Base-by-base conservation (phyloP, 2,113 vertebrate species). In the Solea solea region DNA sequence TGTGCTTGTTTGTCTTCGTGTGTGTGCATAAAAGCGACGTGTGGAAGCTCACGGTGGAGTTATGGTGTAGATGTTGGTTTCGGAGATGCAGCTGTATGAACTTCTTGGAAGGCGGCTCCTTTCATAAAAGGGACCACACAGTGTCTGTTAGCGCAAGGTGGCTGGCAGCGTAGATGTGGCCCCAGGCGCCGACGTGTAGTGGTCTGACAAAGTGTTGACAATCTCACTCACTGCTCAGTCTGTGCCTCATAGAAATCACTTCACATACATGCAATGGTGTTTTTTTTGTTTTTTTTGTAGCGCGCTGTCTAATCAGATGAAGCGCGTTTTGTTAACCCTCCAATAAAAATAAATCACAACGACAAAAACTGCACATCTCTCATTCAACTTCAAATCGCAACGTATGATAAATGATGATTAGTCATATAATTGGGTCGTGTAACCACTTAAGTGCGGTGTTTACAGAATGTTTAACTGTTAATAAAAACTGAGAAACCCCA, bases 141-240 rank as follows among this genome's bases (percentile, higher is more conserved):
- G 7, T 68, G 74, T 82, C 61, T 83, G 46, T 87, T 70, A 75
- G 64, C 7, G 9, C 39, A 16, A 74, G 74, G 66, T 62, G 54
- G 79, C 69, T 74, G 58, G 75, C 76, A 80, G 79, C 72, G 56
- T 16, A 58, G 81, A 72, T 15, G 57, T 61, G 62, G 82, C 84
- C 76, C 58, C 27, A 7, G 88, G 86, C 73, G 0, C 28, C 64
- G 73, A 75, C 82, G 82, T 82, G 44, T 49, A 76, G 54, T 68
- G 81, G 74, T 72, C 81, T 85, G 72, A 86, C 87, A 74, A 75
- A 78, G 81, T 86, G 76, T 75, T 71, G 74, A 80, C 2, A 57
- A 54, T 61, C 78, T 76, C 55, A 7, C 61, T 81, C 80, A 11
- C 42, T 44, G 39, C 60, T 69, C 49, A 8, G 27, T 74, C 65